Base-by-base conservation (phyloP, 1,140 invertebrate species). In the Asobara japonica region DNA sequence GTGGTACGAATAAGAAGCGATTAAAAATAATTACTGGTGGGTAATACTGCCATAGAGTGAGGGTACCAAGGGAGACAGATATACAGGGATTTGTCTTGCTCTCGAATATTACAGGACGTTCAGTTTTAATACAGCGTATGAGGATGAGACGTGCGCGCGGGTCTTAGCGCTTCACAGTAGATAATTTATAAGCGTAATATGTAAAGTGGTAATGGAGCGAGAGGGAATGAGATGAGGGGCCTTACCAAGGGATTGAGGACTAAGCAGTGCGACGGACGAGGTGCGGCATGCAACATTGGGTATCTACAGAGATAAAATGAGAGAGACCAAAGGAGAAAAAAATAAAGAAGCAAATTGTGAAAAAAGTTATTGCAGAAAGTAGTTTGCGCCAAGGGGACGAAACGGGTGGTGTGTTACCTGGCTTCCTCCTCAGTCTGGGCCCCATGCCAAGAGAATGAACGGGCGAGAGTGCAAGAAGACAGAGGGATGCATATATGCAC, bases 151-250 rank as follows among this genome's bases (percentile, higher is more conserved):
- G 16, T 45, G 61, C n/a, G 7, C 5, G 36, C 18, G 62, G 62
- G 31, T 72, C 70, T 72, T 72, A 64, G 70, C 62, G 65, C 61
- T 56, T 41, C 7, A 22, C 70, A 72, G 70, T 65, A 72, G 77
- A 74, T 80, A 79, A 82, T 82, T 81, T 82, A 82, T 82, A 82
- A 81, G 78, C 78, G 78, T 81, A 82, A 81, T 81, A 82, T 81
- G 80, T 82, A 82, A 82, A 82, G 79, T 80, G 80, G 77, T 79
- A 82, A 82, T 82, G 80, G 71, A 72, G 65, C 48, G 60, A 62
- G 29, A 62, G 30, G 7, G 11, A 38, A 67, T 16, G 64, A n/a
- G n/a, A n/a, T n/a, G n/a, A n/a, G n/a, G n/a, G n/a, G n/a, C n/a
- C n/a, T n/a, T n/a, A n/a, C n/a, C n/a, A n/a, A n/a, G n/a, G n/a